Percentiles rank a stretch among this genome's conserved stretches.
phyloP scores from a whole-genome alignment of 1,140 invertebrate species.

The Zaprionus kolodkinae region DNA sequence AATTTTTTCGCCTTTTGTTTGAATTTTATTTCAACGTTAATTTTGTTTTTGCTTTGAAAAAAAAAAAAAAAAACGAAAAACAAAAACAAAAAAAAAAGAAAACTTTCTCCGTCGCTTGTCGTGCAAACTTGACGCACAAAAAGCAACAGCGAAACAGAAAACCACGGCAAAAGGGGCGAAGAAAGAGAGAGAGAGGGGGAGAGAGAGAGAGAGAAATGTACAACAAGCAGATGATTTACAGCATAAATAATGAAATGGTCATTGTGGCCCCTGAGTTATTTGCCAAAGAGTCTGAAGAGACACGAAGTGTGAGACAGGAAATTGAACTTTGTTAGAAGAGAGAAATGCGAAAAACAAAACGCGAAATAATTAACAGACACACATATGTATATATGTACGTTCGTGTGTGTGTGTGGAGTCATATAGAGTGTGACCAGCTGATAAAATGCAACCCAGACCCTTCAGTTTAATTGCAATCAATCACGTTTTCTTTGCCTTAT shows the following conservation, averaged over 20 bases:
- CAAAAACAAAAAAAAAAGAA: slow-evolving; percentile 55
- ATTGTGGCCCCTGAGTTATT: slow-evolving; percentile 66
- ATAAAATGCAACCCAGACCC: slow-evolving; percentile 17
- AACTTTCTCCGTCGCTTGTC: slow-evolving; percentile 74
- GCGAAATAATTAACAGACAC: slow-evolving; percentile 4
- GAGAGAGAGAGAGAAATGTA: slow-evolving; percentile 48
- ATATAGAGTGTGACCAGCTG: slow-evolving; percentile 18
- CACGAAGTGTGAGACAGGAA: slow-evolving; percentile 55
- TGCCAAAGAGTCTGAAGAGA: slow-evolving; percentile 36
- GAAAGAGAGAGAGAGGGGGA: slow-evolving; percentile 7
- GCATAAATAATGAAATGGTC: slow-evolving; percentile 61
- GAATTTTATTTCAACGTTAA: slow-evolving; percentile 57
- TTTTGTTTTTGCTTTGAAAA: slow-evolving; percentile 62
- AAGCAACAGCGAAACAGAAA: slow-evolving; percentile 32
- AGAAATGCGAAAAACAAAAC: slow-evolving; percentile 4
- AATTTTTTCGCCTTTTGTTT: slow-evolving; percentile 59
- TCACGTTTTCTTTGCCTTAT: slow-evolving; percentile 56
- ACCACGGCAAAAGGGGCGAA: too few relatives aligned
- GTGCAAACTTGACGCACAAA: slow-evolving; percentile 68
- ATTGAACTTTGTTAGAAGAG: slow-evolving; percentile 59
- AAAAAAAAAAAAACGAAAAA: slow-evolving; percentile 40
- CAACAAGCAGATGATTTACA: slow-evolving; percentile 77
- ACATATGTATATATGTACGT: not conserved
- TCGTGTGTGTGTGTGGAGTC: too few relatives aligned
- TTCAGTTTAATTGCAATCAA: slow-evolving; percentile 52